Percentiles rank a stretch among this genome's conserved stretches.
Evolutionary conservation across 1,140 invertebrate species (phyloP).

Genomic region (Lordiphosa collinella): DNA sequence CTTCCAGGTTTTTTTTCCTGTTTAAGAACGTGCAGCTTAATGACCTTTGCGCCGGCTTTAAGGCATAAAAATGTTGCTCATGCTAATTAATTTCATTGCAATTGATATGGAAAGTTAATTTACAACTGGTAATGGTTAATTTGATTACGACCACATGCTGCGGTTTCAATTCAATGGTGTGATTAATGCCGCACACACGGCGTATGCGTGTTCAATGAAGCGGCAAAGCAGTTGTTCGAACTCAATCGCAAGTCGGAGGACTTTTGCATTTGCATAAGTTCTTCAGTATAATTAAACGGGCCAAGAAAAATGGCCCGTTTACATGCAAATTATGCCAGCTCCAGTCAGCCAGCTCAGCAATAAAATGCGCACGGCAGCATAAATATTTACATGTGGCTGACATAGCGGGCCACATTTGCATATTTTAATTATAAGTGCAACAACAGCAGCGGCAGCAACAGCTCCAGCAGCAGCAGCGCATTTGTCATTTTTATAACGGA

Average conservation of each 20-base stretch:
- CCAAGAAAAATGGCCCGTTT: slow-evolving; percentile 72
- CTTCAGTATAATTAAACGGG: slow-evolving; percentile 43
- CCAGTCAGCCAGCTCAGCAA: slow-evolving; percentile 15
- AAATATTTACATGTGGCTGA: slow-evolving; percentile 75
- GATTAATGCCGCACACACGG: slow-evolving; percentile 46
- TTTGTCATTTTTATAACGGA: slow-evolving; percentile 77
- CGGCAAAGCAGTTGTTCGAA: slow-evolving; percentile 63
- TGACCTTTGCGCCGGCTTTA: slow-evolving; percentile 18
- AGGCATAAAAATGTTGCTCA: slow-evolving; percentile 9
- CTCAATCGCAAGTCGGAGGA: slow-evolving; percentile 60
- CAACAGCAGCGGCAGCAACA: slow-evolving; percentile 13
- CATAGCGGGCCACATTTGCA: slow-evolving; percentile 66
- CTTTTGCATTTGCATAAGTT: slow-evolving; percentile 45
- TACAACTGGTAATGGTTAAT: slow-evolving; percentile 67
- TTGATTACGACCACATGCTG: slow-evolving; percentile 55
- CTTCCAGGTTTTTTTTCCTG: background rate
- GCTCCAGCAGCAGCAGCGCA: slow-evolving; percentile 31
- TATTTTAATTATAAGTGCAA: slow-evolving; percentile 76
- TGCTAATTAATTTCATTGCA: slow-evolving; percentile 73
- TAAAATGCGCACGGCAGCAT: slow-evolving; percentile 37
- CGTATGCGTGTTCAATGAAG: slow-evolving; percentile 73
- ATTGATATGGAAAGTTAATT: slow-evolving; percentile 76
- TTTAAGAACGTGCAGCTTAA: slow-evolving; percentile 53
- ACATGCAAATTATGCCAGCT: slow-evolving; percentile 74
- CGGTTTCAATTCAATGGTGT: slow-evolving; percentile 36